A percentile compares a stretch with the other conserved stretches of the same genome.
These are phyloP conservation scores for Panthera uncia DNA, from an alignment of 2,113 vertebrate species.

Conservation along the genomic window DNA sequence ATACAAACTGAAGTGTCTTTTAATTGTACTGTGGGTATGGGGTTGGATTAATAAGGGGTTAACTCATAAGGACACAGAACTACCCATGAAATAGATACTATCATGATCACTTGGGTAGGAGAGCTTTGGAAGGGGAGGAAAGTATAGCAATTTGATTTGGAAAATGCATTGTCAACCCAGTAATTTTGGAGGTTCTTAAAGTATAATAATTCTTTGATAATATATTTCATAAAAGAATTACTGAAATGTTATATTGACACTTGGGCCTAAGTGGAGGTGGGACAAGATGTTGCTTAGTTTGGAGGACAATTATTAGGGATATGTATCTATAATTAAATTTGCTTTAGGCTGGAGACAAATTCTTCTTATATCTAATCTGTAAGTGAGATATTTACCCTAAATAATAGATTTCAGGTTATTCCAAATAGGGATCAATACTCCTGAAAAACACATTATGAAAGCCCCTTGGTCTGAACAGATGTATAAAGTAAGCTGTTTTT, in stretches of 20 bases:
- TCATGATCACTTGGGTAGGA: not conserved
- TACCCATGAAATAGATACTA: not conserved
- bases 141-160: not conserved
- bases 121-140: not conserved
- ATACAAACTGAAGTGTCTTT: not conserved
- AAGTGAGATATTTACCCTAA: not conserved
- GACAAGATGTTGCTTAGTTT: not conserved
- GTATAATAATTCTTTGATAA: not conserved
- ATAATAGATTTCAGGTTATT: not conserved
- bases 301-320: not conserved
- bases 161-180: not conserved
- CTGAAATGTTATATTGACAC: not conserved
- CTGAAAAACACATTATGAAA: not conserved
- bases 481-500: not conserved
- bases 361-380: not conserved
- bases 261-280: not conserved
- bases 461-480: not conserved
- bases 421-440: not conserved
- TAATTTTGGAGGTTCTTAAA: not conserved
- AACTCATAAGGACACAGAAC: not conserved
- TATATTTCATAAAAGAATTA: not conserved
- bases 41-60: not conserved
- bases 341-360: not conserved
- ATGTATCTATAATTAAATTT: not conserved
- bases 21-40: not conserved